Base-by-base conservation (phyloP, 2,797 vertebrate genomes). In the Lepidocolaptes lacrymiger region DNA sequence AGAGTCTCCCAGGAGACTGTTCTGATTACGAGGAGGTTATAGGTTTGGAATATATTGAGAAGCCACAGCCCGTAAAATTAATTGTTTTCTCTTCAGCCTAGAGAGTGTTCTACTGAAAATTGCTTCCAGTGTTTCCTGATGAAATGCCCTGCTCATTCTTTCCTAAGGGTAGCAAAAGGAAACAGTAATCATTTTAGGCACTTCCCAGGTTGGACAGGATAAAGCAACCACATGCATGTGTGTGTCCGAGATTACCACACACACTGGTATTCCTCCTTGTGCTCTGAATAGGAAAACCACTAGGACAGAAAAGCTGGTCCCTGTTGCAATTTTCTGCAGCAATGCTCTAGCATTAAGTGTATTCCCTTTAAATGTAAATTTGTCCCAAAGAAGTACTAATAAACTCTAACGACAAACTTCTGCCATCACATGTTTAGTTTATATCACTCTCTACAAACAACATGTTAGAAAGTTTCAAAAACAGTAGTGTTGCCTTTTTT, bases 261-360 rank as follows among this genome's bases (percentile, higher is more conserved):
- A 74, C 63, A 55, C 37, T 84, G 72, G 87, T 95, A 93, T 61
- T 92, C 41, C 44, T 91, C 88, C n/a, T 67, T 36, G 49, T 68
- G 79, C 83, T 95, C 93, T 95, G 95, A 96, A 96, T 80, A 96
- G 90, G 86, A 96, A 96, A 95, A 97, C 32, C 88, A 93, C 69
- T 15, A 85, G 93, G 51, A 83, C 71, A 92, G 95, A 90, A 71
- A 94, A 93, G 51, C 21, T 61, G 30, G n/a, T 80, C 78, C 56
- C 64, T 68, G 80, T 27, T 95, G 87, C 64, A 77, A 62, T 80
- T 80, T 94, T 91, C 91, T 95, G 72, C 63, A 91, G 72, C 68
- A 80, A 71, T 46, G 77, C 37, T 74, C 77, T 72, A 89, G 27
- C 72, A 69, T 68, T 75, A 80, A 77, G 32, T 4, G 1, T 61